A percentile compares a stretch with the other conserved stretches of the same genome.
Evolutionary conservation across 64 coral and sea anemone genomes (phyloP).

Genomic region (Pocillopora verrucosa): DNA sequence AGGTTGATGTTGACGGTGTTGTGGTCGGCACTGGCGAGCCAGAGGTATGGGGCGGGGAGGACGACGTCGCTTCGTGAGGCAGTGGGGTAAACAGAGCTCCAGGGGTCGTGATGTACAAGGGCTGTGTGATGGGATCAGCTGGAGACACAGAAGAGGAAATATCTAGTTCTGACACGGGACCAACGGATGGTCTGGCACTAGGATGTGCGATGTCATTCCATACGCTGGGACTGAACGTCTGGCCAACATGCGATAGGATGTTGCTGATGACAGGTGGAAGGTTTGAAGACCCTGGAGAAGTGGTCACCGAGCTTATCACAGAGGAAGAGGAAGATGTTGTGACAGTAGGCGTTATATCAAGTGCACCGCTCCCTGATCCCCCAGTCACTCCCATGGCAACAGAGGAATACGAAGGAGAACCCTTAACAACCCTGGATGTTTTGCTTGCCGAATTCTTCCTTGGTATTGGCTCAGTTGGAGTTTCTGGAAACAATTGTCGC

Average conservation of each 20-base stretch:
- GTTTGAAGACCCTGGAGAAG: constrained; percentile 6
- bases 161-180: constrained; percentile 37
- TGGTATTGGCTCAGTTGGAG: constrained; percentile 2
- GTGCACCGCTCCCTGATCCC: constrained; percentile 11
- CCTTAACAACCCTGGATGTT: constrained; percentile 26
- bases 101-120: constrained; percentile 88
- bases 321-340: constrained; percentile 33
- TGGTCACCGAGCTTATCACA: not conserved
- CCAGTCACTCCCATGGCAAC: constrained; percentile 80
- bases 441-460: constrained; percentile 30
- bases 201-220: constrained; percentile 95
- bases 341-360: constrained; percentile 14
- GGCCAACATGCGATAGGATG: constrained; percentile 78
- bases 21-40: constrained; percentile 83
- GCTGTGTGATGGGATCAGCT: constrained; percentile 81
- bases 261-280: constrained; percentile 75
- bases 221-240: constrained; percentile 89
- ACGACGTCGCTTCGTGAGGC: constrained; percentile 66
- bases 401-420: constrained; percentile 77
- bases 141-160: constrained; percentile 45
- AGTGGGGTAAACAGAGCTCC: constrained; percentile 86
- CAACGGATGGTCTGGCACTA: constrained; percentile 62
- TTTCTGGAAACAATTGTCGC: constrained; percentile 85
- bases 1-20: constrained; percentile 73
- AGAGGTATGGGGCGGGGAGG: constrained; percentile 79